phyloP scores from a whole-genome alignment of 2,888 invertebrate species.

The Creontiades dilutus region DNA sequence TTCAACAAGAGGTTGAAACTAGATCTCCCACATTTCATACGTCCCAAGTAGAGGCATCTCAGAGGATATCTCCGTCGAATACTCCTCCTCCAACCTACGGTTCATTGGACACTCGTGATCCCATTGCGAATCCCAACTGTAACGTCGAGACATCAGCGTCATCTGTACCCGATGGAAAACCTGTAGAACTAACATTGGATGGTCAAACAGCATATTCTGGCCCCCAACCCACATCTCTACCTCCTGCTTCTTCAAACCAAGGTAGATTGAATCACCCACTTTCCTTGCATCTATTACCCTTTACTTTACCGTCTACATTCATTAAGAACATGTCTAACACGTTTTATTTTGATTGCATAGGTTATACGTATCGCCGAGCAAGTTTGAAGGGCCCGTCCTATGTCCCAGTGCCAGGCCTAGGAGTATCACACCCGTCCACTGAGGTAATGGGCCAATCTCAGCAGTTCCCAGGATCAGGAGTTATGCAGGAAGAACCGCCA shows the following conservation, averaged over 20 bases:
- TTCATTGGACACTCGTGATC: constrained; percentile 50
- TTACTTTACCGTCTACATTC: constrained; percentile 76
- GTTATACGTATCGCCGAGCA: constrained; percentile 67
- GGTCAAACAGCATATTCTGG: background rate
- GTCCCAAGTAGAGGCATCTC: background rate
- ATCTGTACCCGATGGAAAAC: constrained; percentile 36
- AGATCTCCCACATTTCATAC: constrained; percentile 34
- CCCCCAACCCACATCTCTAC: constrained; percentile 78
- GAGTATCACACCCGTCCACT: constrained; percentile 23
- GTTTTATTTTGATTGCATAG: background rate
- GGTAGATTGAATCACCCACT: background rate
- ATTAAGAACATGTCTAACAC: constrained; percentile 78
- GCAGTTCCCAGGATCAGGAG: background rate
- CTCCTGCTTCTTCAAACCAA: constrained; percentile 78
- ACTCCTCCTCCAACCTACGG: constrained; percentile 68
- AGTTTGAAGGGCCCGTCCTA: constrained; percentile 83
- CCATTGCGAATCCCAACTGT: background rate
- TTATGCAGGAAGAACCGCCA: background rate
- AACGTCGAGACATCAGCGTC: background rate
- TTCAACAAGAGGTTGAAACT: background rate
- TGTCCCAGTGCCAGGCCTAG: constrained; percentile 87
- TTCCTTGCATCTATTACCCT: background rate
- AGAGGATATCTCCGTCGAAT: constrained; percentile 46
- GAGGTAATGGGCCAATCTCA: constrained; percentile 60
- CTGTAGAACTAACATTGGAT: background rate